Evolutionary conservation across 1,140 invertebrate genomes (phyloP).

Genomic region (Macrobrachium rosenbergii): DNA sequence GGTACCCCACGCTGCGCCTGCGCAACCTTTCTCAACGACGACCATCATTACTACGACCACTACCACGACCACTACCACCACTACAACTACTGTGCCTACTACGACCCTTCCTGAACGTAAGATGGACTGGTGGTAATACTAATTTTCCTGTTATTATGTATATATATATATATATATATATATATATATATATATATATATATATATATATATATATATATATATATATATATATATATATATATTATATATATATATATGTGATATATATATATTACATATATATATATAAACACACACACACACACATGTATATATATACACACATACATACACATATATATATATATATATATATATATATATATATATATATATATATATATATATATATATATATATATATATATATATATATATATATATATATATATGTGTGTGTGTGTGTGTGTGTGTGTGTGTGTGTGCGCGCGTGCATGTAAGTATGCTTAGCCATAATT

Average conservation of each 20-base stretch:
- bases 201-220: not conserved
- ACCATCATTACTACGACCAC: constrained; percentile 40
- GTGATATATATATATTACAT: not conserved
- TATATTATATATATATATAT: constrained; percentile 18
- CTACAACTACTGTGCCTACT: constrained; percentile 33
- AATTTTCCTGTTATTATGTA: too few species aligned
- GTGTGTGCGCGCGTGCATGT: not conserved
- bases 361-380: constrained; percentile 17
- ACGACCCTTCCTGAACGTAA: constrained; percentile 63
- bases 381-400: constrained; percentile 7
- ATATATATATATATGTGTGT: constrained; percentile 18
- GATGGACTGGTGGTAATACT: not conserved
- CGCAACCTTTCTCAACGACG: constrained; percentile 18
- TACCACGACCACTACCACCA: constrained; percentile 23
- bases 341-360: constrained; percentile 9
- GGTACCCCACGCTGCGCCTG: constrained; percentile 35
- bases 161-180: too few species aligned
- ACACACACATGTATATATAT: not conserved
- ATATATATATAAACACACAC: not conserved
- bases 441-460: not conserved
- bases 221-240: constrained; percentile 20
- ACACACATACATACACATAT: not conserved
- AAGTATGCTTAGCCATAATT: too few species aligned
- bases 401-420: constrained; percentile 13
- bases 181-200: too few species aligned